A percentile compares a stretch with the other conserved stretches of the same genome.
Evolutionary conservation across 2,797 vertebrate species (phyloP).

Genomic region (Anomalospiza imberbis): DNA sequence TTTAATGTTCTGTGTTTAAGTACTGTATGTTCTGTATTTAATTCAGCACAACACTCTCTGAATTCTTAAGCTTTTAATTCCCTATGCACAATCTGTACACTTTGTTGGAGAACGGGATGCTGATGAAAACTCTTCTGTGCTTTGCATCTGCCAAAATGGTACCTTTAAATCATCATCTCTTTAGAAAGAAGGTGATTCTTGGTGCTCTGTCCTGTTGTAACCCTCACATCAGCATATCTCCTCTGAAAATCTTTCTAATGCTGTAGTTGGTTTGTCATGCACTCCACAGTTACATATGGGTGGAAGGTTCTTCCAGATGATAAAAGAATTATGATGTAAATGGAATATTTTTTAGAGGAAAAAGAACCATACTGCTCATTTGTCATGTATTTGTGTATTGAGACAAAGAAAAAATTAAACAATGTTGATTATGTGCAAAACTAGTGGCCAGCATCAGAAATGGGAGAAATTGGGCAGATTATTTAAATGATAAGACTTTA

Average conservation of each 20-base stretch:
- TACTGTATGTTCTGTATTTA: background rate
- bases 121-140: background rate
- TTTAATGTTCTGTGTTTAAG: background rate
- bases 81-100: background rate
- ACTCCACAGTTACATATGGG: background rate
- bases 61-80: constrained; percentile 18
- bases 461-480: background rate
- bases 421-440: background rate
- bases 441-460: background rate
- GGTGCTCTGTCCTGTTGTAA: background rate
- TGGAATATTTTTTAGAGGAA: accelerated
- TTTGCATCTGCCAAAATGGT: background rate
- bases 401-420: background rate
- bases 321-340: background rate
- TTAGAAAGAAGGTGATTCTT: background rate
- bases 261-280: background rate
- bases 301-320: background rate
- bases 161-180: constrained; percentile 13
- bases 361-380: background rate
- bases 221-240: background rate
- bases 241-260: background rate
- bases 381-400: background rate
- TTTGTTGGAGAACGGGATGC: background rate
- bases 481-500: background rate
- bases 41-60: background rate